These are phyloP conservation scores for Furcula furcula DNA, from an alignment of 2,888 invertebrate species.

Conservation along the genomic window DNA sequence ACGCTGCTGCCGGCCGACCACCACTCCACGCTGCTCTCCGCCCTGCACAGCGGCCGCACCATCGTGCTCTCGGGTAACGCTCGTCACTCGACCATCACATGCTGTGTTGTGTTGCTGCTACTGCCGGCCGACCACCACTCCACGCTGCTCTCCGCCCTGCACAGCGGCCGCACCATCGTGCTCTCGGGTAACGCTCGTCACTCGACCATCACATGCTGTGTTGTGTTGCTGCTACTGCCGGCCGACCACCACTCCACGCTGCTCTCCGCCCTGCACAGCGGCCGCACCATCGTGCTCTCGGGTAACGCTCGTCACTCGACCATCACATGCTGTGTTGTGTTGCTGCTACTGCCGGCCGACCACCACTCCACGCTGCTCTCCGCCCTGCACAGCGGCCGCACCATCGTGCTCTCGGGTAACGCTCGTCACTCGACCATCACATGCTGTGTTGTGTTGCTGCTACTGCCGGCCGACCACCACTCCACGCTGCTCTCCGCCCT, in stretches of 20 bases:
- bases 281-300: conserved; percentile 92
- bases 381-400: too few relatives aligned
- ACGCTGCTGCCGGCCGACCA: conserved; percentile 92
- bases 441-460: too few relatives aligned
- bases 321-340: too few relatives aligned
- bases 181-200: too few relatives aligned
- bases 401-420: conserved; percentile 45
- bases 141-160: neutral
- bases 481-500: conserved; percentile 84
- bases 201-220: too few relatives aligned
- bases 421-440: too few relatives aligned
- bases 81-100: too few relatives aligned
- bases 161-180: neutral
- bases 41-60: conserved; percentile 92
- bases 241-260: neutral
- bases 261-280: conserved; percentile 91
- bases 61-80: conserved; percentile 90
- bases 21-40: conserved; percentile 86
- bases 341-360: conserved; percentile 67
- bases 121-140: too few relatives aligned
- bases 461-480: neutral
- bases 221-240: conserved; percentile 1
- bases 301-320: too few relatives aligned
- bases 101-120: too few relatives aligned
- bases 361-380: conserved; percentile 4